phyloP scores from a whole-genome alignment of 2,888 invertebrate genomes.

The Pristionchus mayeri region DNA sequence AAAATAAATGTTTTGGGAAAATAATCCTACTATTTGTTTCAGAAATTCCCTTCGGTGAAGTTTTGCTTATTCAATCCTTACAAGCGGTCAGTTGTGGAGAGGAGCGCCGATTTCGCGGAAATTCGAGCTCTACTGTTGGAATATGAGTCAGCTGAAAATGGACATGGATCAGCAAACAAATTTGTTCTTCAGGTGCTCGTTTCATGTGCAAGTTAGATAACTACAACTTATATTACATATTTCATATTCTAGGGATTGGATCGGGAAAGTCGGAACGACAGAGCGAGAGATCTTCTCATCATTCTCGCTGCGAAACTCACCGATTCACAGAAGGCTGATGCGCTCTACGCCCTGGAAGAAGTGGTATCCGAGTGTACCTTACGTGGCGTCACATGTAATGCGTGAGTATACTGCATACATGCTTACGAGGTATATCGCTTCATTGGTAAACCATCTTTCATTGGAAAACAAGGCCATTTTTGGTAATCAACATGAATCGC shows the following conservation, averaged over 20 bases:
- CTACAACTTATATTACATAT: not conserved
- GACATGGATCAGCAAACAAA: not conserved
- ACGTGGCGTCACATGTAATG: not conserved
- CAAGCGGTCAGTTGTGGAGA: not conserved
- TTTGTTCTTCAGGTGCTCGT: not conserved
- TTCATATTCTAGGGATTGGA: not conserved
- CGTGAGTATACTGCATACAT: not conserved
- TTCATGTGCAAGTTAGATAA: not conserved
- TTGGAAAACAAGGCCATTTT: not conserved
- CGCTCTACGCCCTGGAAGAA: not conserved
- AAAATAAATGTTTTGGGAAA: too few species aligned
- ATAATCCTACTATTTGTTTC: too few species aligned
- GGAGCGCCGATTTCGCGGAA: slow-evolving; percentile 7
- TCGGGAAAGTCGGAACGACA: not conserved
- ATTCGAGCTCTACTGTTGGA: not conserved
- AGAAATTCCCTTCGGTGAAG: slow-evolving; percentile 30
- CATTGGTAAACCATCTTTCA: not conserved
- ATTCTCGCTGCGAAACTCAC: slow-evolving; percentile 12
- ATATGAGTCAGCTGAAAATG: not conserved
- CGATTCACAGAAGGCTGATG: not conserved
- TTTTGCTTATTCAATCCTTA: slow-evolving; percentile 46
- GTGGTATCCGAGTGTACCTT: slow-evolving; percentile 44
- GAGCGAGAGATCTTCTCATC: not conserved
- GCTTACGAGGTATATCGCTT: too few species aligned
- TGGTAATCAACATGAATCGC: not conserved